Evolutionary conservation across 1,140 invertebrate species (phyloP).

Genomic region (Wasmannia auropunctata): DNA sequence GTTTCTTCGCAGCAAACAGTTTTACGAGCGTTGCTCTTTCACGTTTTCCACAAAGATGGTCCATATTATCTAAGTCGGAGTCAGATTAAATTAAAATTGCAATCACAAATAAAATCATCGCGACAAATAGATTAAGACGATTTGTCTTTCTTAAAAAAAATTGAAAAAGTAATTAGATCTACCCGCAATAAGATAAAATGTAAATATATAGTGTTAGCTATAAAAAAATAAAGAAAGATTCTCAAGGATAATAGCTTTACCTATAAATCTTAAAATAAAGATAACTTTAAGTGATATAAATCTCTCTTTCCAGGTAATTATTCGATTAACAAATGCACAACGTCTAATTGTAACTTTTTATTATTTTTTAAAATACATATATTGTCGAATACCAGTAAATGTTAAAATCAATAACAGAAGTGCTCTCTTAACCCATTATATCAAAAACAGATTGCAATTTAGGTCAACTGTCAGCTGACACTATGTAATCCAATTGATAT

Average conservation of each 20-base stretch:
- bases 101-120: background rate
- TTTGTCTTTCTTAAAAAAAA: background rate
- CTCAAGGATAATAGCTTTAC: background rate
- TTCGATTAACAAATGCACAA: background rate
- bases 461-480: background rate
- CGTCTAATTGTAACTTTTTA: background rate
- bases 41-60: background rate
- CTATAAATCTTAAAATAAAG: background rate
- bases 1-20: conserved; percentile 6
- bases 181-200: background rate
- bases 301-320: background rate
- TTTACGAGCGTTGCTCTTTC: conserved; percentile 24
- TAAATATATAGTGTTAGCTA: background rate
- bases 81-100: conserved; percentile 22
- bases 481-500: background rate
- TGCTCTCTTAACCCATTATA: background rate
- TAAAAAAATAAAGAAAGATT: background rate
- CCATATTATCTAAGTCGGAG: background rate
- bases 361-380: background rate
- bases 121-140: background rate
- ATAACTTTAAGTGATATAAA: background rate
- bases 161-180: background rate
- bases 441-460: background rate
- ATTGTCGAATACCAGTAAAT: background rate
- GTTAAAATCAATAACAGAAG: background rate